phyloP scores from a whole-genome alignment of 2,797 vertebrate species.

The Microhierax caerulescens region DNA sequence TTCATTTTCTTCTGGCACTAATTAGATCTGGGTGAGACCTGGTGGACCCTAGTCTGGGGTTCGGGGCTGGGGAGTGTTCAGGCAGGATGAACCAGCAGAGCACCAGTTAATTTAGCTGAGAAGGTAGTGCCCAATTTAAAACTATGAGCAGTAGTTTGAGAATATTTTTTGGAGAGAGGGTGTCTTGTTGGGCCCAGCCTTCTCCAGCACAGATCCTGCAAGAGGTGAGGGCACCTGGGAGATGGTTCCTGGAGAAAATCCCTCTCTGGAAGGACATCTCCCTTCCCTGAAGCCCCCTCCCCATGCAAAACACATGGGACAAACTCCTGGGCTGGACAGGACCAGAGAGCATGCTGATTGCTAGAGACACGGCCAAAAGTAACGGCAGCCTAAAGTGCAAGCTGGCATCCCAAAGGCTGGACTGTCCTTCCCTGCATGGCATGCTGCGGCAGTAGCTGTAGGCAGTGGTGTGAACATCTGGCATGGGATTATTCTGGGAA shows the following conservation, averaged over 20 bases:
- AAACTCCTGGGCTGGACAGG: neutral
- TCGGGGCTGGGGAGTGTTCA: neutral
- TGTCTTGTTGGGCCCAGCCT: neutral
- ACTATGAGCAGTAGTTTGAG: neutral
- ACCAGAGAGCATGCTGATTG: neutral
- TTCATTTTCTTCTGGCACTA: neutral
- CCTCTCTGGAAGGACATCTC: neutral
- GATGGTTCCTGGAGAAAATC: neutral
- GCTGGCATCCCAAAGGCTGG: neutral
- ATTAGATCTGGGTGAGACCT: neutral
- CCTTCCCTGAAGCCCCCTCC: neutral
- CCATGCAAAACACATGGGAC: neutral
- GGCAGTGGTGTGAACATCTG: neutral
- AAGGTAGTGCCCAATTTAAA: neutral
- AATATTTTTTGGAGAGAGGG: neutral
- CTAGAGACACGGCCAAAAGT: neutral
- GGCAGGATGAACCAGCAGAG: neutral
- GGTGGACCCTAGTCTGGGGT: neutral
- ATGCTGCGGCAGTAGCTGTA: accelerated
- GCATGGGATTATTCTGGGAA: neutral
- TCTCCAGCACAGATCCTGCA: neutral
- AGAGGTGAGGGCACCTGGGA: neutral
- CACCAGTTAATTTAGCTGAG: neutral
- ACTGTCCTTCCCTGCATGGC: neutral
- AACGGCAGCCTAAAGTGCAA: neutral